Percentiles rank a stretch among this genome's conserved stretches.
phyloP scores from a whole-genome alignment of 2,888 invertebrate species.

The Baccha elongata region DNA sequence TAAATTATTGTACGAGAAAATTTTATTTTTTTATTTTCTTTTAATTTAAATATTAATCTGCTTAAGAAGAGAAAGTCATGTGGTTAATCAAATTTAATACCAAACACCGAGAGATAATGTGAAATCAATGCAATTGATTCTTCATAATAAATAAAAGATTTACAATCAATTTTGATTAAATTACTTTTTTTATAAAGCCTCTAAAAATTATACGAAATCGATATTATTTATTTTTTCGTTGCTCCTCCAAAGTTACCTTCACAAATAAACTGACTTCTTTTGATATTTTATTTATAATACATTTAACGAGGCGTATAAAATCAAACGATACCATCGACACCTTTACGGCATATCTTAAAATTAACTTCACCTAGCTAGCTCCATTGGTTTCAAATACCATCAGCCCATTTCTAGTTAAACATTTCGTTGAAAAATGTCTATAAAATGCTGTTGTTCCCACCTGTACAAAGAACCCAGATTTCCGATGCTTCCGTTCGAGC shows the following conservation, averaged over 20 bases:
- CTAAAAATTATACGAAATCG: too few relatives aligned
- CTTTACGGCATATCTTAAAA: constrained; percentile 55
- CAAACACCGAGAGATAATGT: too few relatives aligned
- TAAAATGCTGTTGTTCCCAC: constrained; percentile 57
- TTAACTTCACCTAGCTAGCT: constrained; percentile 52
- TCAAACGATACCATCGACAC: constrained; percentile 45
- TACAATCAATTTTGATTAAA: too few relatives aligned
- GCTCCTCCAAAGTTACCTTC: too few relatives aligned
- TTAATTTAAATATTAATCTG: too few relatives aligned
- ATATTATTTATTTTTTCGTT: not conserved
- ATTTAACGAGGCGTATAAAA: constrained; percentile 60
- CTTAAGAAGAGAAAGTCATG: too few relatives aligned
- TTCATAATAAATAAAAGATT: too few relatives aligned
- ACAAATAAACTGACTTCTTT: not conserved
- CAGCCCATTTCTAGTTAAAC: constrained; percentile 43
- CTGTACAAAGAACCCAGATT: constrained; percentile 27
- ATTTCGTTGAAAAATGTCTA: constrained; percentile 65
- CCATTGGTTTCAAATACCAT: constrained; percentile 52
- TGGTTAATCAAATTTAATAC: too few relatives aligned
- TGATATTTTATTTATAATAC: constrained; percentile 35
- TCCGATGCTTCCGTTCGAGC: constrained; percentile 1
- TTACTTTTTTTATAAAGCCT: too few relatives aligned
- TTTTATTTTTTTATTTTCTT: too few relatives aligned
- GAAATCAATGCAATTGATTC: too few relatives aligned
- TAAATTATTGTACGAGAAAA: too few relatives aligned